A percentile compares a stretch with the other conserved stretches of the same genome.
Evolutionary conservation across 2,113 vertebrate genomes (phyloP).

Genomic region (Eptesicus fuscus): DNA sequence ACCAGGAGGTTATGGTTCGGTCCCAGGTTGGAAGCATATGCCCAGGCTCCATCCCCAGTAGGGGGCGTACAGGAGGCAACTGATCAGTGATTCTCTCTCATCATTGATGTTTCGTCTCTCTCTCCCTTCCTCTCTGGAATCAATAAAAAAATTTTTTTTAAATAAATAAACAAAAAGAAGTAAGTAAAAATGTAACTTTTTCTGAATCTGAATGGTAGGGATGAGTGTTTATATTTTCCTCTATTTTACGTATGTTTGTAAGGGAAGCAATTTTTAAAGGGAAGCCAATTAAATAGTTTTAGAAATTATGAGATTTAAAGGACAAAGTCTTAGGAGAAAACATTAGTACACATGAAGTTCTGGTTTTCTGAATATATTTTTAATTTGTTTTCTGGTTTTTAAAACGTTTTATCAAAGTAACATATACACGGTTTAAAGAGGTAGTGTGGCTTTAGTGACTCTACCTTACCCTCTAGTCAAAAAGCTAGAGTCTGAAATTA

Average conservation of each 20-base stretch:
- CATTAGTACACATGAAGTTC: not conserved
- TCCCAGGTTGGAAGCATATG: too few relatives aligned
- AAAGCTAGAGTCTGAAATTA: not conserved
- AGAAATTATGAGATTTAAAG: not conserved
- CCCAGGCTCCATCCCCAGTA: not conserved
- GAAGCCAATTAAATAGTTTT: not conserved
- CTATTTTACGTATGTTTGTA: not conserved
- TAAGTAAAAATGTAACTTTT: not conserved
- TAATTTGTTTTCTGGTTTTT: not conserved
- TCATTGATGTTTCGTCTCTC: too few relatives aligned
- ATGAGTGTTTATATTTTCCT: not conserved
- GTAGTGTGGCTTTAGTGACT: not conserved
- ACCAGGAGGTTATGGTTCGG: too few relatives aligned
- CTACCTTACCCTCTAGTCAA: not conserved
- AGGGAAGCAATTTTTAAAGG: not conserved
- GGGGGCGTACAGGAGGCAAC: too few relatives aligned
- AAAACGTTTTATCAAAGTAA: not conserved
- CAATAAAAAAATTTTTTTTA: too few relatives aligned
- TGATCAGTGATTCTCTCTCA: too few relatives aligned
- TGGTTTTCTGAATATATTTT: not conserved
- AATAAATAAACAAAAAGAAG: not conserved
- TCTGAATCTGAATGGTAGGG: not conserved
- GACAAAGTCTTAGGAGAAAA: slow-evolving; percentile 9
- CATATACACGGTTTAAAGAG: not conserved
- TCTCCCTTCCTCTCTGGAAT: not conserved